These are phyloP conservation scores for Pristionchus pacificus DNA, from an alignment of 1,140 invertebrate species.

Conservation along the genomic window DNA sequence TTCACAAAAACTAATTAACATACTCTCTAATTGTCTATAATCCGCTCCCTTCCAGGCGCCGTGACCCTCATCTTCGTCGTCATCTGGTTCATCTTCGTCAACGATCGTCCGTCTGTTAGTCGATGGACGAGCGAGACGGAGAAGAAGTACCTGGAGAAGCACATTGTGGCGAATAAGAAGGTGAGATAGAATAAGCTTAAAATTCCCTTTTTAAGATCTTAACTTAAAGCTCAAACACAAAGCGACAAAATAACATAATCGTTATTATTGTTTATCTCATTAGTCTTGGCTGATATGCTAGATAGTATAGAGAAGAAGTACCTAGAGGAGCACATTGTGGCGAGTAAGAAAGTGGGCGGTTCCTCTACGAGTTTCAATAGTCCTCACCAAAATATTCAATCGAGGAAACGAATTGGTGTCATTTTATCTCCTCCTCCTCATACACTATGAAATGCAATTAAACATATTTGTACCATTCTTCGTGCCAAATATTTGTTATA, in stretches of 20 bases:
- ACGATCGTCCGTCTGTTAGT: background rate
- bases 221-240: background rate
- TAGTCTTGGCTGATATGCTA: no score
- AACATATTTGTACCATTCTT: background rate
- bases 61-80: background rate
- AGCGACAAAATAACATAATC: background rate
- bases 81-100: background rate
- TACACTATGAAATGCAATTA: background rate
- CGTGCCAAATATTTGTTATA: no score
- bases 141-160: background rate
- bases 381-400: no score
- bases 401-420: no score
- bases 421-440: background rate
- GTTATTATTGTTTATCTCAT: no score
- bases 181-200: no score
- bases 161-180: no score
- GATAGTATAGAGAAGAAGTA: no score
- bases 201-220: no score
- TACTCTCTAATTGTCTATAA: background rate
- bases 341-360: no score
- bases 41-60: background rate
- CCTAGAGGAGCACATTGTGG: no score
- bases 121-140: background rate
- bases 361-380: no score
- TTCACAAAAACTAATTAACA: background rate